Conservation (phyloP, 2,113 vertebrate genomes). For the Cisticola juncidis region DNA sequence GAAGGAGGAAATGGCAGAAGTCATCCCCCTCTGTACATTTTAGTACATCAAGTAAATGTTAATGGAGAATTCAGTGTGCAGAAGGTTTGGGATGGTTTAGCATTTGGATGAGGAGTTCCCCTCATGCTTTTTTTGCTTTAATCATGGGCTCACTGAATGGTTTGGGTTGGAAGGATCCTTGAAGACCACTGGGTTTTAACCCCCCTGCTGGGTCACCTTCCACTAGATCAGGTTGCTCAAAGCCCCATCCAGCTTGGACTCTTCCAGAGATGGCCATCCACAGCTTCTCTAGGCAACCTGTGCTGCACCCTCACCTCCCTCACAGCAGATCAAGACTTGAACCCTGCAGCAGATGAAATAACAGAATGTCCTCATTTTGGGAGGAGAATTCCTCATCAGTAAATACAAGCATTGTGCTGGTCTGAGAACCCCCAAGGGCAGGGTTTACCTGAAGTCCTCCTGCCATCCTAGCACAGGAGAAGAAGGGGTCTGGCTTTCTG, state of each 20-base stretch:
- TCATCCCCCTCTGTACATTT: background rate
- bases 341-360: background rate
- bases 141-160: background rate
- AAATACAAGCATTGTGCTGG: rapidly evolving
- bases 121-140: background rate
- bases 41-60: background rate
- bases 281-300: background rate
- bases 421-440: background rate
- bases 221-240: background rate
- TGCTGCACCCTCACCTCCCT: background rate
- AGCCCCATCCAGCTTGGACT: background rate
- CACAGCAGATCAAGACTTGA: background rate
- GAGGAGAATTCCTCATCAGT: background rate
- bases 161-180: background rate
- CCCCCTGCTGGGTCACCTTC: background rate
- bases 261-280: too few species aligned
- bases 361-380: background rate
- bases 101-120: background rate
- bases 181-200: background rate
- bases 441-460: background rate
- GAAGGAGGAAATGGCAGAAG: background rate
- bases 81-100: background rate
- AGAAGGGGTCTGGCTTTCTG: rapidly evolving
- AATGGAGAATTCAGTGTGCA: background rate
- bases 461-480: background rate